Conservation (phyloP, 2,113 vertebrate genomes). For the Todiramphus chloris region DNA sequence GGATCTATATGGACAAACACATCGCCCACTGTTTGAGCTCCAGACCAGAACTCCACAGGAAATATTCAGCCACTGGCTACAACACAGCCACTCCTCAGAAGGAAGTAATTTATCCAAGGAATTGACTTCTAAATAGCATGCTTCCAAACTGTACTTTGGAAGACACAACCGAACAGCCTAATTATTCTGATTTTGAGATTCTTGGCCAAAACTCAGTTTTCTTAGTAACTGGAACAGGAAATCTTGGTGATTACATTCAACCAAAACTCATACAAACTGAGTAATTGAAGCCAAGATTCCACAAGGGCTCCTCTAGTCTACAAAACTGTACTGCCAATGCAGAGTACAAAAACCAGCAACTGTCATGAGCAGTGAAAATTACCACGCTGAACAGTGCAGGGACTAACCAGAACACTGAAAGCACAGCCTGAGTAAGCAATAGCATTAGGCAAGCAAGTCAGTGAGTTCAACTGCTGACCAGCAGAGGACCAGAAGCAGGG, state of each 20-base stretch:
- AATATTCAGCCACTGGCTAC: neutral
- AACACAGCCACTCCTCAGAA: neutral
- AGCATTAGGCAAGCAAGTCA: neutral
- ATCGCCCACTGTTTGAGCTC: neutral
- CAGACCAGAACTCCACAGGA: neutral
- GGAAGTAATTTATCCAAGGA: neutral
- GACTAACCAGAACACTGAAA: neutral
- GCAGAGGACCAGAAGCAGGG: neutral
- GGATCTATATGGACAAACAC: neutral
- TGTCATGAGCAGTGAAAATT: too few species aligned
- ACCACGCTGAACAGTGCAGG: neutral
- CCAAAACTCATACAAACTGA: neutral
- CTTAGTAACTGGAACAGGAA: neutral
- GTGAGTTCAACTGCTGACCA: neutral
- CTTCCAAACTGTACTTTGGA: neutral
- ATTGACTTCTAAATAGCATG: neutral
- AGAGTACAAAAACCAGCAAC: neutral
- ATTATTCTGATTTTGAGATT: neutral
- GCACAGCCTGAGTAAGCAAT: neutral
- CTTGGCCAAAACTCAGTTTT: neutral
- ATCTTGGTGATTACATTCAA: neutral
- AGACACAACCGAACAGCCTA: neutral
- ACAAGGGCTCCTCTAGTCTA: neutral
- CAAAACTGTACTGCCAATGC: neutral
- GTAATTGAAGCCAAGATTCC: neutral